Evolutionary conservation across 1,140 invertebrate genomes (phyloP).

Genomic region (Drosophila nikananu): DNA sequence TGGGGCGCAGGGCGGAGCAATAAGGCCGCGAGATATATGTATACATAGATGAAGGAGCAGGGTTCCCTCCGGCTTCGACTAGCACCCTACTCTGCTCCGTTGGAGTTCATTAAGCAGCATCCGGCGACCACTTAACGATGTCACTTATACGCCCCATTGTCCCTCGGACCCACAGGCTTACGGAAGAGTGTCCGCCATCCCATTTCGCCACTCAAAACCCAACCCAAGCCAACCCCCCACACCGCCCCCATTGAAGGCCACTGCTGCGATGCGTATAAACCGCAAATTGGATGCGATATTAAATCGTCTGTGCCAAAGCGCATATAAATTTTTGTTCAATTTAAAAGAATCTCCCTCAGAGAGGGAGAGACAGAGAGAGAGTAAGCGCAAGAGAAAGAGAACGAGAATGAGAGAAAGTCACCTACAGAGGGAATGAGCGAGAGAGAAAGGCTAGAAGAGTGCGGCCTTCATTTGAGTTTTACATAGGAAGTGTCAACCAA

Average conservation of each 20-base stretch:
- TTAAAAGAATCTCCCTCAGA: conserved; percentile 72
- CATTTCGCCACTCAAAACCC: conserved; percentile 18
- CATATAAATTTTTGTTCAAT: conserved; percentile 85
- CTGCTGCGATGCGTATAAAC: conserved; percentile 83
- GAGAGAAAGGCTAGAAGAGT: conserved; percentile 14
- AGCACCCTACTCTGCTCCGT: conserved; percentile 42
- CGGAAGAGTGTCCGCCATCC: conserved; percentile 3
- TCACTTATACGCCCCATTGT: conserved; percentile 82
- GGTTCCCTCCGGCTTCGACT: conserved; percentile 2
- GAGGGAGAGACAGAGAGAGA: conserved; percentile 22
- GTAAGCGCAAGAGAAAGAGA: conserved; percentile 23
- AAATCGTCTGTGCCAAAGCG: conserved; percentile 85
- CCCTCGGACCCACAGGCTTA: conserved; percentile 56
- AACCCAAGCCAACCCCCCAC: conserved; percentile 6
- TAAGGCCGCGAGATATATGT: conserved; percentile 23
- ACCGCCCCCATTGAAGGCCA: conserved; percentile 35
- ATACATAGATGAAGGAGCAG: conserved; percentile 6
- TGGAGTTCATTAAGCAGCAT: conserved; percentile 80
- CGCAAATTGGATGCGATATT: conserved; percentile 85
- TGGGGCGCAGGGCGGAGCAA: conserved; percentile 18
- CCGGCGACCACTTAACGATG: conserved; percentile 79
- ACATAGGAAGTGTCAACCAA: conserved; percentile 47
- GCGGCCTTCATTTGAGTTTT: conserved; percentile 37
- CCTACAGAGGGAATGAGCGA: conserved; percentile 1
- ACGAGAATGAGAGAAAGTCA: conserved; percentile 12